Evolutionary conservation across 2,888 invertebrate genomes (phyloP).

Genomic region (Cerceris ruficornis): DNA sequence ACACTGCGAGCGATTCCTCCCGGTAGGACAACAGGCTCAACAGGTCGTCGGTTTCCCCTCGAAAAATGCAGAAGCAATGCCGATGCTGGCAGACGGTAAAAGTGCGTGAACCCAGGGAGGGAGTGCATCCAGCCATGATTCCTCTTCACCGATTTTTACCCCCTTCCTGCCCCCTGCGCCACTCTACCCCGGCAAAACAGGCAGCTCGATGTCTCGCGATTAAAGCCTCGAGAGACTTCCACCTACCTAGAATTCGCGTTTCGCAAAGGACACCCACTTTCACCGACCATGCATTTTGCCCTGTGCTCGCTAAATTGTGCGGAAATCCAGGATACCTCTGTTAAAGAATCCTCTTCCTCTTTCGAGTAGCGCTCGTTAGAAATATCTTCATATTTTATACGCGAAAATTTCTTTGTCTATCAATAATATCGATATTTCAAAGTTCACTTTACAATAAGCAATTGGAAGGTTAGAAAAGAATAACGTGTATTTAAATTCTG

Average conservation of each 20-base stretch:
- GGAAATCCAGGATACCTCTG: not conserved
- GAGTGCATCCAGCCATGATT: constrained; percentile 79
- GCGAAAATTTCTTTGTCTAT: too few species aligned
- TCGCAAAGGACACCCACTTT: constrained; percentile 50
- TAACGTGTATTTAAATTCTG: too few species aligned
- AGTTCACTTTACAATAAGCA: too few species aligned
- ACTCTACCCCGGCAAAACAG: constrained; percentile 51
- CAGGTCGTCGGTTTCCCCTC: constrained; percentile 65
- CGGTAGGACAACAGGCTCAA: constrained; percentile 57
- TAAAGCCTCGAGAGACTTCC: constrained; percentile 58
- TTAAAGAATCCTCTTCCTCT: not conserved
- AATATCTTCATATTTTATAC: too few species aligned
- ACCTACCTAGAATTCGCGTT: constrained; percentile 46
- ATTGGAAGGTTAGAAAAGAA: too few species aligned
- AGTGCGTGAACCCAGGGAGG: constrained; percentile 78
- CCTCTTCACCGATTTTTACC: constrained; percentile 80
- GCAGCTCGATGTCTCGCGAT: constrained; percentile 59
- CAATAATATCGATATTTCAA: too few species aligned
- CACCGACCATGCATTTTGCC: constrained; percentile 29
- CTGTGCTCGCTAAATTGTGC: not conserved
- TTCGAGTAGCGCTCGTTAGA: too few species aligned
- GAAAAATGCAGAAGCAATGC: constrained; percentile 63
- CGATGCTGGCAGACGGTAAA: constrained; percentile 71
- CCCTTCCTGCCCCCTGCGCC: constrained; percentile 71
- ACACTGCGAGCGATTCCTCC: constrained; percentile 28